These are phyloP conservation scores for Paracyclopina nana DNA, from an alignment of 1,140 invertebrate genomes.

Conservation along the genomic window DNA sequence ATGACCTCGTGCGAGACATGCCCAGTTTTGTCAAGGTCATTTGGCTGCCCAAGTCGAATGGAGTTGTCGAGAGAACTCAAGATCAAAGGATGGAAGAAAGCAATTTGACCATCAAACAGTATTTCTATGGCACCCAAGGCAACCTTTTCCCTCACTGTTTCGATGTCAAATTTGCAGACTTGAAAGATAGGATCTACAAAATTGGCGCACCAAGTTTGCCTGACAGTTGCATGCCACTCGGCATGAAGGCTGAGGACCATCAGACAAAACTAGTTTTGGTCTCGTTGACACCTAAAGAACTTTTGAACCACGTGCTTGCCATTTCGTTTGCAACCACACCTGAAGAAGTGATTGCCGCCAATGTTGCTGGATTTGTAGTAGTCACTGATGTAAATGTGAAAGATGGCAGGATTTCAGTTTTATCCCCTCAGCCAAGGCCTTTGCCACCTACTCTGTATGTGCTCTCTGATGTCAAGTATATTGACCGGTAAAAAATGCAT, in stretches of 20 bases:
- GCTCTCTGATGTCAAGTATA: slow-evolving; percentile 63
- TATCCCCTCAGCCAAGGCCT: slow-evolving; percentile 78
- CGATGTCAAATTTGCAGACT: slow-evolving; percentile 35
- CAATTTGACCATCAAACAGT: slow-evolving; percentile 32
- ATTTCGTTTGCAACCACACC: slow-evolving; percentile 52
- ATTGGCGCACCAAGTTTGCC: slow-evolving; percentile 79
- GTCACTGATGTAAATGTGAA: slow-evolving; percentile 78
- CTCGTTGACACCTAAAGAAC: slow-evolving; percentile 27
- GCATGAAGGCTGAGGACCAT: slow-evolving; percentile 82
- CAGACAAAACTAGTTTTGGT: slow-evolving; percentile 64
- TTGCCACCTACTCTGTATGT: slow-evolving; percentile 59
- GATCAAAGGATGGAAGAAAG: not conserved
- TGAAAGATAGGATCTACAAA: slow-evolving; percentile 50
- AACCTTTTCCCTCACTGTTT: slow-evolving; percentile 79
- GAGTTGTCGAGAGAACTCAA: slow-evolving; percentile 38
- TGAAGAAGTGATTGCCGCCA: slow-evolving; percentile 62
- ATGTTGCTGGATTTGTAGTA: slow-evolving; percentile 42
- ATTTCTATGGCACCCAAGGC: slow-evolving; percentile 73
- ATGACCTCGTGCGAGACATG: slow-evolving; percentile 78
- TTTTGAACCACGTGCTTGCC: slow-evolving; percentile 70
- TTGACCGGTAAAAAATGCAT: too few species aligned
- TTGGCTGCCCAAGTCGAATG: slow-evolving; percentile 85
- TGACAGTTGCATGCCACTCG: slow-evolving; percentile 81
- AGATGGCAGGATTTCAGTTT: slow-evolving; percentile 57
- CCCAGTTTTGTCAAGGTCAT: slow-evolving; percentile 80